phyloP scores from a whole-genome alignment of 2,797 vertebrate genomes.

The Micropoecilia bifurca region DNA sequence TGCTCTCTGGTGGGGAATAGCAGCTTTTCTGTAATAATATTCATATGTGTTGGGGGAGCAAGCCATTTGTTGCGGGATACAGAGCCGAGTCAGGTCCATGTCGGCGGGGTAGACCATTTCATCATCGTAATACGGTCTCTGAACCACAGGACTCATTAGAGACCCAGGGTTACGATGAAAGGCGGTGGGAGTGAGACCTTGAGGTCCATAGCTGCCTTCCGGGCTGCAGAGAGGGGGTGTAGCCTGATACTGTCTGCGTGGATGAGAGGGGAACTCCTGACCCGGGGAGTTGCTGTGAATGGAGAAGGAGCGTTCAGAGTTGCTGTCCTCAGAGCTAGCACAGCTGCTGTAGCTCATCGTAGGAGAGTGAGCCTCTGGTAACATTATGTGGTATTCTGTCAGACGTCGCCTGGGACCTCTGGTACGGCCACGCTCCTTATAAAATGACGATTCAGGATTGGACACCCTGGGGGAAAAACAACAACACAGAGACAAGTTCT shows the following conservation, averaged over 20 bases:
- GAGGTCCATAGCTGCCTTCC: constrained; percentile 54
- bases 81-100: constrained; percentile 65
- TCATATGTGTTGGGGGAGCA: constrained; percentile 64
- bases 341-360: constrained; percentile 55
- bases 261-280: constrained; percentile 66
- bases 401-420: constrained; percentile 82
- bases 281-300: constrained; percentile 82
- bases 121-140: constrained; percentile 67
- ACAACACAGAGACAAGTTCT: background rate
- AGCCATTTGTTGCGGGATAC: constrained; percentile 51
- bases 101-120: constrained; percentile 68
- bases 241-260: constrained; percentile 61
- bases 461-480: constrained; percentile 75
- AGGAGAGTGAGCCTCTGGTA: constrained; percentile 71
- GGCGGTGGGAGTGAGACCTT: constrained; percentile 45
- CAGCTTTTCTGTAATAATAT: constrained; percentile 73
- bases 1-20: constrained; percentile 70
- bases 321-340: constrained; percentile 85
- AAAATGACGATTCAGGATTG: constrained; percentile 69
- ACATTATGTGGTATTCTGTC: constrained; percentile 78
- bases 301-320: constrained; percentile 84
- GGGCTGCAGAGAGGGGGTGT: constrained; percentile 47
- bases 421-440: constrained; percentile 79
- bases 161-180: constrained; percentile 68
- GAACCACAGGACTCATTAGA: constrained; percentile 63